A percentile compares a stretch with the other conserved stretches of the same genome.
Evolutionary conservation across 2,113 vertebrate species (phyloP).

Genomic region (Perca schrenkii): DNA sequence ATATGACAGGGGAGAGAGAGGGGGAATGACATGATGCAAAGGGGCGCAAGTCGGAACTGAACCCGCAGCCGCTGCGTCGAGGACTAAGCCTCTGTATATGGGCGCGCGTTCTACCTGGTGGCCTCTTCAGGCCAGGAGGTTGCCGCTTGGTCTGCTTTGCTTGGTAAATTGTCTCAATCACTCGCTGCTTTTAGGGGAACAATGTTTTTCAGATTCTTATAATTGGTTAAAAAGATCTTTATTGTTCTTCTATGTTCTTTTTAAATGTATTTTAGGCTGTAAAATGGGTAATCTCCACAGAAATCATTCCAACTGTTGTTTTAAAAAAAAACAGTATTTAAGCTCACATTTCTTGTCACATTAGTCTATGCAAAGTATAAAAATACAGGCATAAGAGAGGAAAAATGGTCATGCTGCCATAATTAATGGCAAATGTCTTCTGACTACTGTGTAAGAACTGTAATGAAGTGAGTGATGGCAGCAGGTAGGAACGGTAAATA

Average conservation of each 20-base stretch:
- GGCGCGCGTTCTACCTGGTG: no score
- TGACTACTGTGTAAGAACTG: slow-evolving; percentile 1
- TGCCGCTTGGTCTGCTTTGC: no score
- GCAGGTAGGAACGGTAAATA: slow-evolving; percentile 44
- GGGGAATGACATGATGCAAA: no score
- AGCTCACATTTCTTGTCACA: slow-evolving; percentile 15
- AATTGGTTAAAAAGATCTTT: not conserved
- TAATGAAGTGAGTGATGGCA: slow-evolving; percentile 42
- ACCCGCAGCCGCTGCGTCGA: no score
- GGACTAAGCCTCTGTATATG: no score
- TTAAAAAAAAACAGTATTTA: not conserved
- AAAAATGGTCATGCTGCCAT: not conserved
- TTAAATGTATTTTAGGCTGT: not conserved
- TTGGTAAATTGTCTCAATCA: not conserved
- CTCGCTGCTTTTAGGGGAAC: not conserved
- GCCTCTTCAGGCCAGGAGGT: no score
- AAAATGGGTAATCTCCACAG: not conserved
- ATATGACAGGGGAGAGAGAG: no score
- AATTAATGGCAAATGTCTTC: slow-evolving; percentile 24
- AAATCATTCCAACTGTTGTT: not conserved
- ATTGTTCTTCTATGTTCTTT: not conserved
- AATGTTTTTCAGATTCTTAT: not conserved
- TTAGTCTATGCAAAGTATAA: not conserved
- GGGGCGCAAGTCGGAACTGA: no score
- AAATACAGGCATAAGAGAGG: not conserved